These are phyloP conservation scores for Diuraphis noxia DNA, from an alignment of 1,140 invertebrate genomes.

Conservation along the genomic window DNA sequence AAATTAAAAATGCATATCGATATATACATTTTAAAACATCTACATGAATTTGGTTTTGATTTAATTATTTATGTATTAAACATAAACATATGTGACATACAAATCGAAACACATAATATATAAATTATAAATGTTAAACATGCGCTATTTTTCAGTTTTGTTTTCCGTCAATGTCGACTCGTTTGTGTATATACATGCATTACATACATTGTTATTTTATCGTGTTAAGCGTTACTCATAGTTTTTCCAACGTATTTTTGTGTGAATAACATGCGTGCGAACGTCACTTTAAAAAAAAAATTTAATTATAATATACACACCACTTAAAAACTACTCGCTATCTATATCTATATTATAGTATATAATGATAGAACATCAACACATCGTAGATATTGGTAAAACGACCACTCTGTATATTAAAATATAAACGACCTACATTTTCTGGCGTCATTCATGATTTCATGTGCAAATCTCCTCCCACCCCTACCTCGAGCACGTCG, in stretches of 20 bases:
- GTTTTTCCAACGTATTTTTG: background rate
- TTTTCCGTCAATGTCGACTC: background rate
- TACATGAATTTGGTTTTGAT: background rate
- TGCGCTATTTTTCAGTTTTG: background rate
- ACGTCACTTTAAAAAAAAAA: too few species aligned
- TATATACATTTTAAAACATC: background rate
- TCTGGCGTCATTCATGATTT: background rate
- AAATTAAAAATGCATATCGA: background rate
- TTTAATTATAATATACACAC: background rate
- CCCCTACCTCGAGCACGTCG: too few species aligned
- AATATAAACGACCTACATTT: background rate
- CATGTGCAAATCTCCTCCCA: background rate
- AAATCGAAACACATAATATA: background rate
- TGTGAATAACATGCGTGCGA: background rate
- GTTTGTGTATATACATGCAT: background rate
- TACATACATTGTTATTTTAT: background rate
- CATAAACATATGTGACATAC: background rate
- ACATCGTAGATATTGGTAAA: background rate
- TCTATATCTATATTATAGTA: background rate
- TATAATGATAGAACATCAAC: accelerated
- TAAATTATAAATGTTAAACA: background rate
- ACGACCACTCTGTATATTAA: background rate
- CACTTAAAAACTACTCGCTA: background rate
- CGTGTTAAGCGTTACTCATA: background rate
- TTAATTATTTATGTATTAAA: background rate